Base-by-base conservation (phyloP, 2,113 vertebrate species). In the Erpornis zantholeuca region DNA sequence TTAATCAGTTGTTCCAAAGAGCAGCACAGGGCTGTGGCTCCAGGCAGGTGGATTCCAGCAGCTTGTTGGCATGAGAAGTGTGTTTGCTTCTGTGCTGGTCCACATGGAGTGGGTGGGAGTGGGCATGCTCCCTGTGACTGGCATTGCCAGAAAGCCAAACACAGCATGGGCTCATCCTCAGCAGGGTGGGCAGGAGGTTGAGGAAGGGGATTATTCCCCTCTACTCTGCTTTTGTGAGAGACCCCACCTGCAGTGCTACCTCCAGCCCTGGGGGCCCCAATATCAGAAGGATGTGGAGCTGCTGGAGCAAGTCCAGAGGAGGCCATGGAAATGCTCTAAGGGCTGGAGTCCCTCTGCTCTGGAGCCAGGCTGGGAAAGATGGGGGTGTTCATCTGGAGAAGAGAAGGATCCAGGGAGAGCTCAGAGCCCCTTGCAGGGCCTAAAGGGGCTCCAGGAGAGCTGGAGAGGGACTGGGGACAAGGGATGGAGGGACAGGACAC, bases 311-410 rank as follows among this genome's bases (percentile, higher is more conserved):
- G 33, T 15, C 53, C 69, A n/a, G n/a, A 59, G 18, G 36, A 73
- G 20, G 19, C 13, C 77, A 60, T 0, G 0, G 36, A 72, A 4
- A 15, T 44, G 27, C 59, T 36, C 42, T 2, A 2, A 40, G 7
- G 12, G 18, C 18, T 49, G 59, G 33, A 65, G 17, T 17, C 13
- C 13, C 29, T 64, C 65, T 54, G 56, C 47, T 63, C 35, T 70
- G 56, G 24, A 79, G 40, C 15, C 57, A 57, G 66, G 6, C 35
- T 80, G 35, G 42, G 40, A 72, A 59, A 57, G 8, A 11, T 72
- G 50, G 22, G 44, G 0, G 1, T n/a, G 29, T 1, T 80, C 49
- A 12, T 7, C 57, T 35, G 40, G n/a, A n/a, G n/a, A n/a, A n/a
- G 42, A 60, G 53, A 45, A 59, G 18, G 12, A 0, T 25, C 28